phyloP scores from a whole-genome alignment of 2,888 invertebrate species.

The Thumatha senex region DNA sequence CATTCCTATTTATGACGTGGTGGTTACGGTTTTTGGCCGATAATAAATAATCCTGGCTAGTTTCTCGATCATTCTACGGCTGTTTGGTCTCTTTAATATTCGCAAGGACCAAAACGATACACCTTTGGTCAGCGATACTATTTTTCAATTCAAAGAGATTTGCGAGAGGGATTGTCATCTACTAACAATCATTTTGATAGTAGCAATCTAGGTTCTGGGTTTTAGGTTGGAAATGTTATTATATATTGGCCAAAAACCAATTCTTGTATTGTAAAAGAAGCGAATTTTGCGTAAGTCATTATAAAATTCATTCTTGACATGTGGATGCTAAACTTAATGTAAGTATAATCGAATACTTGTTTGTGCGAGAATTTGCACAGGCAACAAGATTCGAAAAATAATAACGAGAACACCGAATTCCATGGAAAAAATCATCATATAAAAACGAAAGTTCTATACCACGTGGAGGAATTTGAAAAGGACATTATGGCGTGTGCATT shows the following conservation, averaged over 20 bases:
- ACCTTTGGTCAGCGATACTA: too few species aligned
- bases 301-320: conserved; percentile 3
- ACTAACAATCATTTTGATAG: not conserved
- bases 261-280: conserved; percentile 1
- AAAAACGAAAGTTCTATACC: not conserved
- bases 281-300: not conserved
- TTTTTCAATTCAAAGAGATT: too few species aligned
- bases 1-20: conserved; percentile 36
- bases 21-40: conserved; percentile 7
- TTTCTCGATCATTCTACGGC: not conserved
- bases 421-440: too few species aligned
- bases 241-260: conserved; percentile 5
- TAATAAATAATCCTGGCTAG: not conserved
- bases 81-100: not conserved
- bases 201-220: not conserved
- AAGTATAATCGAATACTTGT: conserved; percentile 8
- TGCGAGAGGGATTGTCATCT: not conserved
- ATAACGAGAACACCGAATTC: too few species aligned
- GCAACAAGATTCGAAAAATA: not conserved
- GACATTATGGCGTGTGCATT: too few species aligned
- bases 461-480: too few species aligned
- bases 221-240: not conserved
- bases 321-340: conserved; percentile 7
- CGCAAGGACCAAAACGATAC: not conserved
- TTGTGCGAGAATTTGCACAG: conserved; percentile 9